These are phyloP conservation scores for Ciconia boyciana DNA, from an alignment of 2,113 vertebrate genomes.

Conservation along the genomic window DNA sequence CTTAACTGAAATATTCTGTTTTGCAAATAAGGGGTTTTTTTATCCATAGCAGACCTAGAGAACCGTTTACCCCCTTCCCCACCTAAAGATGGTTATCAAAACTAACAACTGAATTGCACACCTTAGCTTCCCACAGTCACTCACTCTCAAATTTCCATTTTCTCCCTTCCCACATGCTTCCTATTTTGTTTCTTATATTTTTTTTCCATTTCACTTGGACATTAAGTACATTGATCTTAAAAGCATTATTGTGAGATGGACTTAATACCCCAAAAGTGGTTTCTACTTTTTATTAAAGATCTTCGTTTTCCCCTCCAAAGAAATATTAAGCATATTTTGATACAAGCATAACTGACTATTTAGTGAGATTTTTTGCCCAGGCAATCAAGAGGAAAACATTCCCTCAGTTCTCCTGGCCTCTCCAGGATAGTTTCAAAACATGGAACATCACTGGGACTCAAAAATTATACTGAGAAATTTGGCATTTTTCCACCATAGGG, in stretches of 20 bases:
- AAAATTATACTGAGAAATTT: background rate
- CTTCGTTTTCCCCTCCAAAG: background rate
- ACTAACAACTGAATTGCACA: background rate
- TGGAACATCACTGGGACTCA: background rate
- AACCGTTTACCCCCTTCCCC: background rate
- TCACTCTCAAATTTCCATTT: background rate
- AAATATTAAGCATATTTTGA: background rate
- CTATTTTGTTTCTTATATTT: background rate
- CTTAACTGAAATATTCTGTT: background rate
- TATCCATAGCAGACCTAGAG: background rate
- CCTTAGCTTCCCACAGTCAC: background rate
- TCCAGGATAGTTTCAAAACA: background rate
- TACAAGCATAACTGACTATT: rapidly evolving
- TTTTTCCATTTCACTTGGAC: background rate
- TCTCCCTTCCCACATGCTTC: rapidly evolving
- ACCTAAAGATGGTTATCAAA: background rate
- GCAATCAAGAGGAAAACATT: background rate
- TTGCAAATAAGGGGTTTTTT: background rate
- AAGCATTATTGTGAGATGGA: background rate
- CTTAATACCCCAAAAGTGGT: background rate
- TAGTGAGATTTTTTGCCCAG: background rate
- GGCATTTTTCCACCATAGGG: background rate
- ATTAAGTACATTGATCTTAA: background rate
- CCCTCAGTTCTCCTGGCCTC: background rate
- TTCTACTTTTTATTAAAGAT: background rate